Base-by-base conservation (phyloP, 2,888 invertebrate species). In the Periphyllus acericola region DNA sequence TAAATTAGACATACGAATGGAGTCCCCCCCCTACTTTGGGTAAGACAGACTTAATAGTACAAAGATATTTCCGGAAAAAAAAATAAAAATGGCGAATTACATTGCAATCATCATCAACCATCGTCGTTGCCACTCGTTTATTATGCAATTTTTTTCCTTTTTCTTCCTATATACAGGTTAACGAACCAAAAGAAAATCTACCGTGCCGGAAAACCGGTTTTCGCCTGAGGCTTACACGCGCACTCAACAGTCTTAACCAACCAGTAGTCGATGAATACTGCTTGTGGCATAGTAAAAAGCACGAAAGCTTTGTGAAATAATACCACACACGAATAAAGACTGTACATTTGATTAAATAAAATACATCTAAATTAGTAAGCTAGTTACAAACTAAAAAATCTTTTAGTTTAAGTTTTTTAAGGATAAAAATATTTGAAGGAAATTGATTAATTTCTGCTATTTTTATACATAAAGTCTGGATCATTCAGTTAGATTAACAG, bases 171-270 rank as follows among this genome's bases (percentile, higher is more conserved):
- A 60, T 46, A 85, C 76, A 86, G 87, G 87, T 87, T 60, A 87
- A 80, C 87, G 87, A 87, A 87, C 87, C 60, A 87, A 81, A 80
- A 81, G 87, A 87, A 87, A 87, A 87, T 87, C 80, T n/a, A 80
- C 87, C 66, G n/a, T 52, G 60, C 74, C 25, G 79, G 81, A 74
- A 87, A 87, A 87, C 87, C 87, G 87, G 87, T 87, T 87, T 87
- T 66, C 32, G 74, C 60, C 32, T 32, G 66, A 60, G 81, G 80
- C 79, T 46, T 55, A 74, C 80, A 81, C 66, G 81, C 74, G 60
- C 72, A 36, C 72, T 34, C 80, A 32, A 78, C 71, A 68, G 60
- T 19, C 11, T 46, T 85, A 25, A 66, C 40, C 75, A 60, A 80
- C 55, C 72, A 55, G 79, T 29, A 52, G 85, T 72, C 66, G 75